A percentile compares a stretch with the other conserved stretches of the same genome.
Conservation (phyloP, 2,113 vertebrate genomes). For the Myotis davidii region DNA sequence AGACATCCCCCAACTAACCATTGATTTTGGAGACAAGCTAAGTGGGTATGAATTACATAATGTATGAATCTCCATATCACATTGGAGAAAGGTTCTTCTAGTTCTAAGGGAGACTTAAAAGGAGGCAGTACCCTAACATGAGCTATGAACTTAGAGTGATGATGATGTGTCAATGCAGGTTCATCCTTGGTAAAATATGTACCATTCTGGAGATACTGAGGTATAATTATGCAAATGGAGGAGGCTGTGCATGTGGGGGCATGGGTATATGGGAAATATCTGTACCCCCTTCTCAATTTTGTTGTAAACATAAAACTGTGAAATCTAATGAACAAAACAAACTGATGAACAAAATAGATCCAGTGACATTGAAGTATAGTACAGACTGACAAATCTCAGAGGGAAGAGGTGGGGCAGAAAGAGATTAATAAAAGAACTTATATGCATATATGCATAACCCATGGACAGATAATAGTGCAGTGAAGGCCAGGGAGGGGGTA, state of each 20-base stretch:
- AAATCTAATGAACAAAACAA: too few relatives aligned
- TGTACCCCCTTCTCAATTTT: background rate
- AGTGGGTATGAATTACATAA: background rate
- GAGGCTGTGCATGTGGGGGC: background rate
- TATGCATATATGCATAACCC: too few relatives aligned
- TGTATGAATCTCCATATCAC: background rate
- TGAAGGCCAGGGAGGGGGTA: too few relatives aligned
- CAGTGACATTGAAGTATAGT: too few relatives aligned
- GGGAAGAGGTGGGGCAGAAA: too few relatives aligned
- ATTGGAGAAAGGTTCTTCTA: background rate
- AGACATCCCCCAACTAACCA: background rate
- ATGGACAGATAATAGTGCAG: too few relatives aligned
- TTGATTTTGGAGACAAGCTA: background rate
- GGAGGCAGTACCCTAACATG: background rate
- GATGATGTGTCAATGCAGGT: background rate
- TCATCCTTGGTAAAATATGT: background rate
- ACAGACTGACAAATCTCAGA: too few relatives aligned
- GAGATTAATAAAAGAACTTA: too few relatives aligned
- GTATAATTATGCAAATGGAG: too few relatives aligned
- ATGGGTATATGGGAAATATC: background rate
- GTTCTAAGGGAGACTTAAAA: background rate
- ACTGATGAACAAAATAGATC: too few relatives aligned
- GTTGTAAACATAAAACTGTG: background rate
- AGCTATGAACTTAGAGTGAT: background rate
- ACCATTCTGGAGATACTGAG: background rate